Conservation (phyloP, 2,113 vertebrate species). For the Monopterus albus region DNA sequence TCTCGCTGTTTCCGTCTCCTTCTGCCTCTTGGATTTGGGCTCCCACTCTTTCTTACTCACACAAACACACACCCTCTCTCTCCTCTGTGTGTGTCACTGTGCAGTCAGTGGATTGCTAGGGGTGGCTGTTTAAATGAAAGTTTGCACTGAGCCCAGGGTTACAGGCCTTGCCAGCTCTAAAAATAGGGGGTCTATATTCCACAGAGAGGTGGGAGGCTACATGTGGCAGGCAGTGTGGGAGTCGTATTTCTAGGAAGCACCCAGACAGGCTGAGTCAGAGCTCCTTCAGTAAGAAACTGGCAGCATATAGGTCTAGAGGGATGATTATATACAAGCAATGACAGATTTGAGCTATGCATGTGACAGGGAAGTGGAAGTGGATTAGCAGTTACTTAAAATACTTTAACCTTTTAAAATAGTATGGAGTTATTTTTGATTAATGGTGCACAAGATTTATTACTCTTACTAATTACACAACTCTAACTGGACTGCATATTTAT, state of each 20-base stretch:
- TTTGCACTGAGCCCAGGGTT: conserved; percentile 70
- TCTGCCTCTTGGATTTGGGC: conserved; percentile 41
- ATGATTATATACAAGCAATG: conserved; percentile 68
- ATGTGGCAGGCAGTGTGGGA: conserved; percentile 72
- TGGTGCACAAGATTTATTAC: neutral
- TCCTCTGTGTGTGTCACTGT: conserved; percentile 36
- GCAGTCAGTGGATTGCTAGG: conserved; percentile 45
- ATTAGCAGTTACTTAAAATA: conserved; percentile 61
- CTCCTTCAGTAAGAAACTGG: conserved; percentile 66
- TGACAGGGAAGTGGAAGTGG: conserved; percentile 47
- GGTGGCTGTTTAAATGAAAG: conserved; percentile 73
- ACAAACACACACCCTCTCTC: conserved; percentile 54
- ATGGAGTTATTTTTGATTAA: conserved; percentile 23
- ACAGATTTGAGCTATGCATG: conserved; percentile 49
- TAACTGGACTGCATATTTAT: neutral
- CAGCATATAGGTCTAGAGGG: conserved; percentile 57
- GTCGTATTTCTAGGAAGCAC: conserved; percentile 77
- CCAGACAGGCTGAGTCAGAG: conserved; percentile 70
- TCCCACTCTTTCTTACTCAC: conserved; percentile 35
- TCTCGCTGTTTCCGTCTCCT: conserved; percentile 33
- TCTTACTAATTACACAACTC: neutral
- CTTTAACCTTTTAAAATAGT: conserved; percentile 41
- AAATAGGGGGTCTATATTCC: conserved; percentile 85
- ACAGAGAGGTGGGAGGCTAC: conserved; percentile 80
- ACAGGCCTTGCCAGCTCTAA: conserved; percentile 76